phyloP scores from a whole-genome alignment of 2,888 invertebrate genomes.

The Phyllotreta cruciferae region DNA sequence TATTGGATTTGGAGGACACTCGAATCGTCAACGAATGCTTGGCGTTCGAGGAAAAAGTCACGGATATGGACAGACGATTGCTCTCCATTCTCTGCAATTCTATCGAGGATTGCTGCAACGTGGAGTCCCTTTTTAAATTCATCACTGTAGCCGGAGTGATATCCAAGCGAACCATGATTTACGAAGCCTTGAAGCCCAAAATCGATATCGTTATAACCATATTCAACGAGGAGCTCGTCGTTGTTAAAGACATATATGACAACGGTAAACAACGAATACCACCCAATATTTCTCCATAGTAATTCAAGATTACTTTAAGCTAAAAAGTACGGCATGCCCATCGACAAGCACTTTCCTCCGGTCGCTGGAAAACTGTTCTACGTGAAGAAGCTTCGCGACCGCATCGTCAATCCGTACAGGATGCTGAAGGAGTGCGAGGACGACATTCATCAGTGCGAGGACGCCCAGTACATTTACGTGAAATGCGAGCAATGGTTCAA shows the following conservation, averaged over 20 bases:
- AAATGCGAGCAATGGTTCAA: constrained; percentile 73
- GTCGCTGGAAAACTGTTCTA: constrained; percentile 75
- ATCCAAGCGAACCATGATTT: constrained; percentile 77
- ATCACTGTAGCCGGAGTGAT: constrained; percentile 66
- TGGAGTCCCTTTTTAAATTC: constrained; percentile 70
- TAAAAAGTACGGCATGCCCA: constrained; percentile 62
- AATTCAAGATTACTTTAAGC: constrained; percentile 49
- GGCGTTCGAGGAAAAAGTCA: constrained; percentile 67
- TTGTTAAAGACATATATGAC: constrained; percentile 70
- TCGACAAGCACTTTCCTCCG: constrained; percentile 76
- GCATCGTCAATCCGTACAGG: constrained; percentile 67
- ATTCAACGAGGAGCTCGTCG: constrained; percentile 71
- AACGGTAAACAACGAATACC: constrained; percentile 46
- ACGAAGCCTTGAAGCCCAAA: constrained; percentile 72
- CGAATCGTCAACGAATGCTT: constrained; percentile 72
- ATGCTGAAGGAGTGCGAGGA: constrained; percentile 71
- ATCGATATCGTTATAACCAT: constrained; percentile 70
- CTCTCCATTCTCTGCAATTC: constrained; percentile 82
- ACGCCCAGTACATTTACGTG: constrained; percentile 62
- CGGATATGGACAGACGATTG: constrained; percentile 78
- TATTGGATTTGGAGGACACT: constrained; percentile 73
- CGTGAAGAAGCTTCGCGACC: constrained; percentile 70
- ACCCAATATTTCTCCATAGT: background rate
- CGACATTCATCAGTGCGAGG: constrained; percentile 68
- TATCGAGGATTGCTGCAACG: constrained; percentile 78